Conservation (phyloP, 2,113 vertebrate genomes). For the Noctilio leporinus region DNA sequence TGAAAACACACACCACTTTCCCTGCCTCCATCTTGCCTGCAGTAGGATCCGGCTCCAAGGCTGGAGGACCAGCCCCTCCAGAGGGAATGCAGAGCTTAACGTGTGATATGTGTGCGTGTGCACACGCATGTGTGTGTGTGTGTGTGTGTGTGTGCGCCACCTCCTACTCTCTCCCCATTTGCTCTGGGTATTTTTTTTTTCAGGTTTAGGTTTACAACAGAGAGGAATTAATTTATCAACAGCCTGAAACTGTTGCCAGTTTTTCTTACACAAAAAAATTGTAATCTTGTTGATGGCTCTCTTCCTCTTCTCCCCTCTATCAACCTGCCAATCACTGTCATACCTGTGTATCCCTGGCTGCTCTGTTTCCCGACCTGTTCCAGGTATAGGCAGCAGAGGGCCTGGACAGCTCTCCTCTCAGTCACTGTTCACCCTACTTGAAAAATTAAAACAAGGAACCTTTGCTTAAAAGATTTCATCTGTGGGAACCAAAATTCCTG, state of each 20-base stretch:
- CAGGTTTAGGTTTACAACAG: conserved; percentile 69
- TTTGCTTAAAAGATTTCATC: conserved; percentile 68
- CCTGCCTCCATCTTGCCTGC: not conserved
- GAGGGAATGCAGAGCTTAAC: not conserved
- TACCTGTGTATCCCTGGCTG: conserved; percentile 1
- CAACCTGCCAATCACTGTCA: not conserved
- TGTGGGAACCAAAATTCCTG: conserved; percentile 59
- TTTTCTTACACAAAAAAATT: conserved; percentile 63
- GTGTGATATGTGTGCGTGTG: not conserved
- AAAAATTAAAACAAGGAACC: conserved; percentile 65
- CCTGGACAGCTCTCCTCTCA: conserved; percentile 52
- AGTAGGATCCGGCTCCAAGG: not conserved
- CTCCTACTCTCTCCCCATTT: conserved; percentile 31
- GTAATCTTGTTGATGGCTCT: conserved; percentile 61
- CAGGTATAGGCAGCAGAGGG: conserved; percentile 38
- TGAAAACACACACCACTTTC: not conserved
- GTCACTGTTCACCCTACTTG: conserved; percentile 48
- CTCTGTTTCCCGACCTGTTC: conserved; percentile 54
- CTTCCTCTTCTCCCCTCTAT: not conserved
- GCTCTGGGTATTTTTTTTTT: conserved; percentile 64
- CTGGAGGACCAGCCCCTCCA: not conserved
- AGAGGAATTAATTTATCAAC: conserved; percentile 69
- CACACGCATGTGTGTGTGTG: not conserved
- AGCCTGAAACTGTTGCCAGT: conserved; percentile 63
- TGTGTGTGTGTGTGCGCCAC: not conserved